Base-by-base conservation (phyloP, 2,113 vertebrate genomes). In the Neolamprologus kungweensis region DNA sequence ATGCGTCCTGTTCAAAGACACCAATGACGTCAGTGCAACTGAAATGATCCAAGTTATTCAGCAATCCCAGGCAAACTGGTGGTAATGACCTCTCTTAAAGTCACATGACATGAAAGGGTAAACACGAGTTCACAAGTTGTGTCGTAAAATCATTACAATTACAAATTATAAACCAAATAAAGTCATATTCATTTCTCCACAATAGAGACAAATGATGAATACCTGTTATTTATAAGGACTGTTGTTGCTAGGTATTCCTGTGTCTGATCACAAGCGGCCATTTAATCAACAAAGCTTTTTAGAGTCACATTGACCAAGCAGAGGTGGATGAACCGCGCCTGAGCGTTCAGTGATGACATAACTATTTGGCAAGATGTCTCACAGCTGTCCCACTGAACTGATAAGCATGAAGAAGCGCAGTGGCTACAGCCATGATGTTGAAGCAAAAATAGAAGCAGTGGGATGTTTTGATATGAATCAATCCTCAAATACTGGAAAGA, bases 381-480 rank as follows among this genome's bases (percentile, higher is more conserved):
- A 47, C 71, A 75, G 40, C 42, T 28, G 23, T 75, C 42, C 14
- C 71, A 75, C 40, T 75, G 71, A 7, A 19, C 23, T 47, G 40
- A 47, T 47, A 42, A 45, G 21, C 23, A 47, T 28, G 68, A 75
- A 28, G 68, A 17, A 28, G 42, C 0, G 1, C 14, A 19, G 1
- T 11, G 6, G 23, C 23, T 75, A 47, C 23, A 12, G 9, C 71
- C 42, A 47, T 28, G 14, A 75, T 28, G 23, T 7, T 47, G 71
- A 19, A 47, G 23, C 40, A 47, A 47, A 47, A 75, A 47, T 75
- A 75, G 23, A 75, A 50, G 40, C 68, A 75, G 71, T 1, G 6
- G 4, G 71, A 75, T 75, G 71, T 75, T 47, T 75, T 75, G 14
- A 75, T 75, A 28, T 75, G 71, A 75, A 47, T 75, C 71, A 47